Percentiles rank a stretch among this genome's conserved stretches.
phyloP scores from a whole-genome alignment of 2,888 invertebrate genomes.

The Monochamus alternatus region DNA sequence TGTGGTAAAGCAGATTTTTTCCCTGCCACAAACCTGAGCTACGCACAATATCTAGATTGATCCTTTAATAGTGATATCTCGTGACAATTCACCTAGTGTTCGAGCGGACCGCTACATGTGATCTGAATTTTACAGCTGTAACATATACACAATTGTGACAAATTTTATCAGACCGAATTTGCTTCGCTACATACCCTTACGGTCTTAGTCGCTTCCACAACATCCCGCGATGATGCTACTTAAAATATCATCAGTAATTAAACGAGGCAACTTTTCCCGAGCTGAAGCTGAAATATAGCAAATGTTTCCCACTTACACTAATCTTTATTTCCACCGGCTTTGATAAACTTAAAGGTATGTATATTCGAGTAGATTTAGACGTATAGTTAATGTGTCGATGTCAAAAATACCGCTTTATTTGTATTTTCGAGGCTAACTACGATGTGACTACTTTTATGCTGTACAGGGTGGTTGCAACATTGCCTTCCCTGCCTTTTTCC shows the following conservation, averaged over 20 bases:
- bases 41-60: constrained; percentile 69
- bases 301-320: no score
- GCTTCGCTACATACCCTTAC: constrained; percentile 46
- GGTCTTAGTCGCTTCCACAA: not conserved
- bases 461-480: no score
- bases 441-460: no score
- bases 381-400: not conserved
- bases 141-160: constrained; percentile 55
- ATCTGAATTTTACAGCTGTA: constrained; percentile 66
- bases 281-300: no score
- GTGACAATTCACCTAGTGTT: constrained; percentile 71
- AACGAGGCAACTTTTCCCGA: no score
- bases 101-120: constrained; percentile 70
- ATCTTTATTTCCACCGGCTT: no score
- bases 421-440: not conserved
- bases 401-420: not conserved
- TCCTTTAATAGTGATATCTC: constrained; percentile 69
- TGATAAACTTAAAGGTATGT: no score
- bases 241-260: no score
- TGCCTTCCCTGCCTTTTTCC: no score
- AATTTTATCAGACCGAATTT: constrained; percentile 45
- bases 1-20: constrained; percentile 59
- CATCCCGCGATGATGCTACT: no score
- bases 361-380: not conserved
- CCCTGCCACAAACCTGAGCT: constrained; percentile 64